Evolutionary conservation across 2,113 vertebrate species (phyloP), one percentile per base, ranked within the genome.

Genomic region (Eptesicus fuscus): DNA sequence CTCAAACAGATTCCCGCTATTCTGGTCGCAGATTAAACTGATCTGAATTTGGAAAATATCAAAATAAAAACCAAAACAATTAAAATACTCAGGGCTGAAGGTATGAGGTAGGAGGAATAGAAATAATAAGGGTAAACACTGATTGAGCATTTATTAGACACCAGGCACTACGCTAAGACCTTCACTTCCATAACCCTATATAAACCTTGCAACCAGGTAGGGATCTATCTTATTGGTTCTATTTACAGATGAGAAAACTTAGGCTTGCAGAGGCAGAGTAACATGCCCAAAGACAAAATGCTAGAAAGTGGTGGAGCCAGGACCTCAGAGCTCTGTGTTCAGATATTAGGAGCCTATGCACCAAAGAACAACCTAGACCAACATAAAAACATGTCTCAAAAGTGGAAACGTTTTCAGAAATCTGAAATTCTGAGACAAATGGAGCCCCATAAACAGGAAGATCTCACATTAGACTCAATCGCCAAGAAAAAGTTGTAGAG

Each of bases 381-480:
- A 59, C 32, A 28, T 42, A 73, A 74, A 94, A 79, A 70, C 61
- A 20, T 17, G 4, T n/a, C 59, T 92, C 70, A 49, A 44, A 18
- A 51, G 76, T 40, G 12, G 65, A 14, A 28, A 67, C 42, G 9
- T 32, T 85, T 76, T 76, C 51, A 77, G 49, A 51, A 86, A 88
- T 74, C 67, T 85, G 35, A 93, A 89, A n/a, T 49, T 40, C 69
- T 69, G 44, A 67, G 78, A 83, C 44, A 93, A 95, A 92, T 20
- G 61, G 16, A 95, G 23, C 35, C 47, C 44, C 42, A 20, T 42
- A 90, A 91, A 87, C 6, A 56, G 44, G 67, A 95, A 73, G 59
- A 49, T 71, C 49, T 86, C 88, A 88, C 90, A 76, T 90, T 44
- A 90, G 20, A 87, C 44, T n/a, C 40, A 93, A 65, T 51, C 28